Conservation (phyloP, 2,797 vertebrate genomes). For the Dallia pectoralis region DNA sequence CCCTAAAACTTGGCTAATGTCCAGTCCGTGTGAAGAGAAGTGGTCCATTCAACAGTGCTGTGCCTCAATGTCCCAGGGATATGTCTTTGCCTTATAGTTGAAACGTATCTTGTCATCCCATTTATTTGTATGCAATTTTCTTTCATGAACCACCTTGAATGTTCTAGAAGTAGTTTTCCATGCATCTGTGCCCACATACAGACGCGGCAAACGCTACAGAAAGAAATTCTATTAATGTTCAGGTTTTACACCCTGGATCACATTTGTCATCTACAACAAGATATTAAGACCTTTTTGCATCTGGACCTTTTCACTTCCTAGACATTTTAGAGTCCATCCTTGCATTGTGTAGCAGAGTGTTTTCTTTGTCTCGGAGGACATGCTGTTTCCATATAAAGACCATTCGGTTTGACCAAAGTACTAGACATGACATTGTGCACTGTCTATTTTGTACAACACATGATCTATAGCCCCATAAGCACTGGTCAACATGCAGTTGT, state of each 20-base stretch:
- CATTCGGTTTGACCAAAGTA: not conserved
- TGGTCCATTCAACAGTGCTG: not conserved
- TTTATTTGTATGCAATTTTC: not conserved
- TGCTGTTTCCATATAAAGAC: not conserved
- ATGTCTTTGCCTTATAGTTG: not conserved
- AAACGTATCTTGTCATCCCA: too few relatives aligned
- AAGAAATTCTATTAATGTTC: not conserved
- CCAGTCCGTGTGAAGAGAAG: not conserved
- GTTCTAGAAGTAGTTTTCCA: slow-evolving; percentile 1
- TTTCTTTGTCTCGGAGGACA: not conserved
- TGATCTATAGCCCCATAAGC: too few relatives aligned
- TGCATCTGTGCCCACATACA: not conserved
- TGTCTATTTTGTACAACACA: too few relatives aligned
- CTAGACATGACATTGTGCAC: too few relatives aligned
- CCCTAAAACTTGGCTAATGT: not conserved
- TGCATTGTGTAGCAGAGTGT: not conserved
- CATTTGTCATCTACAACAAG: slow-evolving; percentile 21
- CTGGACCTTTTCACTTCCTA: not conserved
- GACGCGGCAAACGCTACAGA: not conserved
- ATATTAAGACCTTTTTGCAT: not conserved
- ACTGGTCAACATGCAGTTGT: too few relatives aligned
- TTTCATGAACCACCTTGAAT: not conserved
- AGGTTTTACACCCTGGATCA: slow-evolving; percentile 4
- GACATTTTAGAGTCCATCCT: not conserved
- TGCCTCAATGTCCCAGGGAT: not conserved